These are phyloP conservation scores for Megaceryle torquata DNA, from an alignment of 2,113 vertebrate species.

Conservation along the genomic window DNA sequence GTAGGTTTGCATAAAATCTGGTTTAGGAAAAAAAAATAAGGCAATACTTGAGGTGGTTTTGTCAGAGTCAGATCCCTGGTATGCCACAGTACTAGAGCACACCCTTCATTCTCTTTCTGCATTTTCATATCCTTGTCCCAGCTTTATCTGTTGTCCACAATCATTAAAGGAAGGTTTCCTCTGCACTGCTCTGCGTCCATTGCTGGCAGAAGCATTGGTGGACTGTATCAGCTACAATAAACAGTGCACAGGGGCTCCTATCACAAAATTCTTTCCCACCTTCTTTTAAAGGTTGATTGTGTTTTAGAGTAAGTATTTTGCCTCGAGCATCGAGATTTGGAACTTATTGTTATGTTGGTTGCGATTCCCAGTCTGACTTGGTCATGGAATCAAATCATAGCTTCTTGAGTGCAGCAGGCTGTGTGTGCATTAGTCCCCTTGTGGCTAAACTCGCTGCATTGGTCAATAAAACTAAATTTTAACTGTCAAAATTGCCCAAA, in stretches of 20 bases:
- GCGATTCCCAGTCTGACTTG: slow-evolving; percentile 69
- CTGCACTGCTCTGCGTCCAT: neutral
- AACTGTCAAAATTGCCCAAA: slow-evolving; percentile 80
- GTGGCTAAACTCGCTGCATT: slow-evolving; percentile 73
- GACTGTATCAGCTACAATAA: slow-evolving; percentile 30
- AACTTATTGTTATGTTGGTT: slow-evolving; percentile 75
- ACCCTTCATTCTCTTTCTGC: slow-evolving; percentile 14
- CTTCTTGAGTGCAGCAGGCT: slow-evolving; percentile 72
- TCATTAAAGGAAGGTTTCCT: slow-evolving; percentile 38
- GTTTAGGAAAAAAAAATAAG: neutral
- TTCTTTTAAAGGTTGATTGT: slow-evolving; percentile 69
- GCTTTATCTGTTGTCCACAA: slow-evolving; percentile 31
- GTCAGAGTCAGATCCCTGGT: neutral
- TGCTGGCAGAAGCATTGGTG: slow-evolving; percentile 12
- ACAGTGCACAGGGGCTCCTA: slow-evolving; percentile 47
- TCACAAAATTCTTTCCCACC: slow-evolving; percentile 45
- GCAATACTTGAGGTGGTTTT: neutral
- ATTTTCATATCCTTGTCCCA: slow-evolving; percentile 48
- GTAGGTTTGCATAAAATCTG: slow-evolving; percentile 5
- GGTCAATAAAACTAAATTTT: slow-evolving; percentile 84
- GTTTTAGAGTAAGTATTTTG: slow-evolving; percentile 74
- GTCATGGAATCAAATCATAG: slow-evolving; percentile 73
- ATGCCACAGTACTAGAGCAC: neutral
- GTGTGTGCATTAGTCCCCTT: slow-evolving; percentile 70
- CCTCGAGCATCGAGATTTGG: slow-evolving; percentile 68